Conservation (phyloP, 2,113 vertebrate genomes). For the Argyrosomus japonicus region DNA sequence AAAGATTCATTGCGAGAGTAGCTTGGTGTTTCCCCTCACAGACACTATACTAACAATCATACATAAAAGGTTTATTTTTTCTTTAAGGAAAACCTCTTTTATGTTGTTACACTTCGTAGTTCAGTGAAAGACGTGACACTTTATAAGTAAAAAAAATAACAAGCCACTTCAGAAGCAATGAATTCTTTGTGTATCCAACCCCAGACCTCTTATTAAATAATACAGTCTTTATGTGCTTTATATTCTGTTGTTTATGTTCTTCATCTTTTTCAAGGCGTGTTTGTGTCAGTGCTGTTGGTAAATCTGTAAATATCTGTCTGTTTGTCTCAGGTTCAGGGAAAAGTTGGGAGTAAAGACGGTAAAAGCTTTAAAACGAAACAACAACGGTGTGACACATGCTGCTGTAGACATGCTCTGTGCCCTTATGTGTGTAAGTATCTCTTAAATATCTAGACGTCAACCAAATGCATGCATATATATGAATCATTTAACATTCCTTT, state of each 20-base stretch:
- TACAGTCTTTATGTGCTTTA: constrained; percentile 22
- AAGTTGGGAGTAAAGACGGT: constrained; percentile 97
- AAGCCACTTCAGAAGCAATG: constrained; percentile 65
- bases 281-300: background rate
- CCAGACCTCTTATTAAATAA: constrained; percentile 55
- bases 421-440: constrained; percentile 98
- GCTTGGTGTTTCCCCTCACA: constrained; percentile 60
- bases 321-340: constrained; percentile 91
- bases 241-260: background rate
- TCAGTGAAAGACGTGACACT: constrained; percentile 2
- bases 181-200: constrained; percentile 69
- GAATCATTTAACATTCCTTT: no score
- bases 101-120: background rate
- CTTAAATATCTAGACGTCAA: background rate
- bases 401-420: constrained; percentile 99
- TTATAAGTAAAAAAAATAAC: constrained; percentile 36
- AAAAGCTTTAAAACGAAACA: constrained; percentile 96
- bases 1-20: constrained; percentile 68
- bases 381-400: constrained; percentile 95
- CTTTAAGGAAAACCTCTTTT: constrained; percentile 22
- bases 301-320: constrained; percentile 24
- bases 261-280: background rate
- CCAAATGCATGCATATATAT: background rate
- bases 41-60: background rate
- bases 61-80: constrained; percentile 5